Evolutionary conservation across 2,888 invertebrate species (phyloP).

Genomic region (Balanococcus diminutus): DNA sequence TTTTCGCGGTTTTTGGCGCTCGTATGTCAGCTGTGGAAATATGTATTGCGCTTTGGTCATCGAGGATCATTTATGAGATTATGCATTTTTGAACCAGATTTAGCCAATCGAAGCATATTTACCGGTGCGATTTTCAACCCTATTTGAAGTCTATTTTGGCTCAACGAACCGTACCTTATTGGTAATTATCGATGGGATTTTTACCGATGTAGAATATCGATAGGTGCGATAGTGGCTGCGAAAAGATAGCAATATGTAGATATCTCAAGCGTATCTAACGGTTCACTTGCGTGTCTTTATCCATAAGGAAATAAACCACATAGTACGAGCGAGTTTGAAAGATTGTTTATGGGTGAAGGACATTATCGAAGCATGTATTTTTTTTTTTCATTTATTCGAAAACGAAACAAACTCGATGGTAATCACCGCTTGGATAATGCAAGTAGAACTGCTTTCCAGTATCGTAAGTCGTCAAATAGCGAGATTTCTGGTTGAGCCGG

Average conservation of each 20-base stretch:
- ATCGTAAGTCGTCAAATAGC: neutral
- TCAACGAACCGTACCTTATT: neutral
- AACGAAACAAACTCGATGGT: neutral
- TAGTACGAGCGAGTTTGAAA: neutral
- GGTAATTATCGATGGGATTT: neutral
- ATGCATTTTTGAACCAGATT: neutral
- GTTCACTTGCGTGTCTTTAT: neutral
- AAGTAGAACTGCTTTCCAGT: neutral
- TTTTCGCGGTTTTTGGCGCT: neutral
- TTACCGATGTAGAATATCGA: neutral
- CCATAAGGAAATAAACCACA: neutral
- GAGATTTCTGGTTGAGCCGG: neutral
- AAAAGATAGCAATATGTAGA: neutral
- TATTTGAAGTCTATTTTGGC: neutral
- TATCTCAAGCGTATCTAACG: neutral
- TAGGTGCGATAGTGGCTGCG: neutral
- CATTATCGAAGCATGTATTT: neutral
- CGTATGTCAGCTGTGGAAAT: neutral
- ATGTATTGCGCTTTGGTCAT: neutral
- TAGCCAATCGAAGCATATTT: neutral
- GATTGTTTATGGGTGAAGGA: constrained; percentile 24
- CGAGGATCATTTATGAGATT: neutral
- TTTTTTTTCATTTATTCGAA: neutral
- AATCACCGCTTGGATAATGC: neutral
- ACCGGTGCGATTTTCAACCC: neutral